phyloP scores from a whole-genome alignment of 2,113 vertebrate species.

The Stegastes partitus region DNA sequence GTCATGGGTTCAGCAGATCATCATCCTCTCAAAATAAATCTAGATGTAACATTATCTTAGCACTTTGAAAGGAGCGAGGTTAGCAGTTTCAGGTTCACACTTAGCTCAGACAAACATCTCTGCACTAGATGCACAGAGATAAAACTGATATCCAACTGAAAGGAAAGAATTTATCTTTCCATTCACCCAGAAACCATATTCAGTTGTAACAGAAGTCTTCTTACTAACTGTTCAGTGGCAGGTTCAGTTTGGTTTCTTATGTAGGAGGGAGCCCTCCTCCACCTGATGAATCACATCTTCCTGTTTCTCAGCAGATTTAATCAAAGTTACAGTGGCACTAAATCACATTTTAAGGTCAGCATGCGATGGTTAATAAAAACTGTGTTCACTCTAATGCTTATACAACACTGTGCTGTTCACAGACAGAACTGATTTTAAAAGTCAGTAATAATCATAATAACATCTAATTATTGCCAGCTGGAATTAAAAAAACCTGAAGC shows the following conservation, averaged over 20 bases:
- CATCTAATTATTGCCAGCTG: background rate
- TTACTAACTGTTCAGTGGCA: background rate
- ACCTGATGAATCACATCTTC: constrained; percentile 35
- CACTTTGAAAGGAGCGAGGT: constrained; percentile 13
- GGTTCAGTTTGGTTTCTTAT: background rate
- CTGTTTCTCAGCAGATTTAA: constrained; percentile 26
- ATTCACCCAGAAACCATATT: background rate
- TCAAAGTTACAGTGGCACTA: constrained; percentile 32
- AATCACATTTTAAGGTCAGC: constrained; percentile 39
- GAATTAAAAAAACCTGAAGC: background rate
- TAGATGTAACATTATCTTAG: constrained; percentile 15
- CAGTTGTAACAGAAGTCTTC: background rate
- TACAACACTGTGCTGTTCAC: background rate
- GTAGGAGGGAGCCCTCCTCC: constrained; percentile 31
- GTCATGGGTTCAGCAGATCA: background rate
- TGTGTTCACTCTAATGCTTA: constrained; percentile 13
- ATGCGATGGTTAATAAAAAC: constrained; percentile 19
- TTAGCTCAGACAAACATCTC: background rate
- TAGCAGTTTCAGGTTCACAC: fast-evolving
- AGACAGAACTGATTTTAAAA: constrained; percentile 10
- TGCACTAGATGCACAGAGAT: background rate
- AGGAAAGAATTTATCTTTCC: background rate
- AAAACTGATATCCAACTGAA: constrained; percentile 2
- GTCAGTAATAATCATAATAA: constrained; percentile 1
- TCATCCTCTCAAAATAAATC: background rate